Evolutionary conservation across 1,140 invertebrate species (phyloP).

Genomic region (Drosophila bocqueti): DNA sequence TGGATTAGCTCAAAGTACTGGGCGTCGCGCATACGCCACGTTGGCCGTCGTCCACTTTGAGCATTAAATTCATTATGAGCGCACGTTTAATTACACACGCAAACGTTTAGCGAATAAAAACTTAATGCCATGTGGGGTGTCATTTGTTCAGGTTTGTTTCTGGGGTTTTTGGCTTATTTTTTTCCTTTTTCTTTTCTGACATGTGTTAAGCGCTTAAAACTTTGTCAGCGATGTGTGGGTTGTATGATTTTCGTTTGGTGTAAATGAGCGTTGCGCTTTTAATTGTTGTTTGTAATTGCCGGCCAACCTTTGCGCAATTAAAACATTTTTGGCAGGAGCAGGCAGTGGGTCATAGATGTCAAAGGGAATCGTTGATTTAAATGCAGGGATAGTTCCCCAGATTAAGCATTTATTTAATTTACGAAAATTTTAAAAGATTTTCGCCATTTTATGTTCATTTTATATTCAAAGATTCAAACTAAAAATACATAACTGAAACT

Average conservation of each 20-base stretch:
- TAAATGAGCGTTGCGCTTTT: constrained; percentile 64
- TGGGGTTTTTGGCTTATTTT: background rate
- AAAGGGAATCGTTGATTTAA: constrained; percentile 6
- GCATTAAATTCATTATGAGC: constrained; percentile 69
- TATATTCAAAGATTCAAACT: background rate
- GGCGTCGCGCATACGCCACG: constrained; percentile 54
- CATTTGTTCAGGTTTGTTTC: constrained; percentile 49
- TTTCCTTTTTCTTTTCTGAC: background rate
- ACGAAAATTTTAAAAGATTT: no score
- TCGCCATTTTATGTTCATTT: no score
- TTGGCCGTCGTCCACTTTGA: constrained; percentile 40
- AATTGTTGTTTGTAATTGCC: constrained; percentile 66
- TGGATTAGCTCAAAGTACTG: constrained; percentile 65
- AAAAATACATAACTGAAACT: background rate
- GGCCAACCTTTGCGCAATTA: constrained; percentile 55
- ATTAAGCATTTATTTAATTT: background rate
- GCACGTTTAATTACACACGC: constrained; percentile 70
- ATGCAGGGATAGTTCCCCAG: background rate
- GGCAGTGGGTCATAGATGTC: constrained; percentile 25
- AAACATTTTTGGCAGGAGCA: constrained; percentile 44
- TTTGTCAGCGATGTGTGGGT: constrained; percentile 23
- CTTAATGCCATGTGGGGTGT: constrained; percentile 45
- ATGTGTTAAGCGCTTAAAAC: constrained; percentile 62
- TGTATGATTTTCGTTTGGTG: constrained; percentile 24
- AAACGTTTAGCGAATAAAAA: constrained; percentile 51